phyloP scores from a whole-genome alignment of 2,797 vertebrate genomes.

The Cyprinodon diabolis region DNA sequence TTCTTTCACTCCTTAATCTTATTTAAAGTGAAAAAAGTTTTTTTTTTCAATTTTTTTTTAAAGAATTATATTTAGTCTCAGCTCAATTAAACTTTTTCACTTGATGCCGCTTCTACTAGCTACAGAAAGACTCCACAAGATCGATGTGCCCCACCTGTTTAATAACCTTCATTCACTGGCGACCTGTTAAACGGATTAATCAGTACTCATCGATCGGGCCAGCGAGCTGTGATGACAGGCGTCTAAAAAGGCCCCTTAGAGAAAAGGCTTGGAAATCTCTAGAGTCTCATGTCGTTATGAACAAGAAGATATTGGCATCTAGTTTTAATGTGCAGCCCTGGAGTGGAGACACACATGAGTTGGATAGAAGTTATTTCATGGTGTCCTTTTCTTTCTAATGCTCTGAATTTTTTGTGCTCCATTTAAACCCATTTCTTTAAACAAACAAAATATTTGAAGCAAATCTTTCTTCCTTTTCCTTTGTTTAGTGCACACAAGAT shows the following conservation, averaged over 20 bases:
- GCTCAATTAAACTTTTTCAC: conserved; percentile 15
- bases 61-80: conserved; percentile 1
- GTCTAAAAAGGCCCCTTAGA: conserved; percentile 28
- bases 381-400: background rate
- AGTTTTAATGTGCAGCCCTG: conserved; percentile 37
- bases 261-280: conserved; percentile 40
- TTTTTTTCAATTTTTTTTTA: background rate
- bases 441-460: background rate
- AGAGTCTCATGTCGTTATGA: conserved; percentile 56
- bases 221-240: conserved; percentile 22
- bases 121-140: conserved; percentile 10
- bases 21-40: background rate
- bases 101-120: conserved; percentile 34
- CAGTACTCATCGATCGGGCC: conserved; percentile 59
- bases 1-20: background rate
- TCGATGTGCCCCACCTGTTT: conserved; percentile 47
- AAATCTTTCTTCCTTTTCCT: background rate
- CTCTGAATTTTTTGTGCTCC: background rate
- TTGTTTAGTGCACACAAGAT: conserved; percentile 3
- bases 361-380: background rate
- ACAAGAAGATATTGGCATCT: conserved; percentile 44
- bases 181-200: conserved; percentile 68
- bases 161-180: conserved; percentile 67
- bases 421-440: background rate
- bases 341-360: background rate